Base-by-base conservation (phyloP, 92 coral and sea anemone genomes). In the Metridium senile region DNA sequence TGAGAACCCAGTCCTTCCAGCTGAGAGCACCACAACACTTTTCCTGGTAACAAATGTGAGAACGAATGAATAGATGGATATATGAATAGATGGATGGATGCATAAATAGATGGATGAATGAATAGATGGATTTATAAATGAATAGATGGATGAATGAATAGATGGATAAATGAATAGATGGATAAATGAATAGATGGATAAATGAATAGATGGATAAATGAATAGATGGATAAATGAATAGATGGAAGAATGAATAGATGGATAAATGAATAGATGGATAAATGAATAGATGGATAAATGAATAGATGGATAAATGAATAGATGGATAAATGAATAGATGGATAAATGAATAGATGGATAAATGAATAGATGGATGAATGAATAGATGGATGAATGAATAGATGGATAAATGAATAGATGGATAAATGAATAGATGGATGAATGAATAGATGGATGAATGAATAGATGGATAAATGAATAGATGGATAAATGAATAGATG, bases 1-100 rank as follows among this genome's bases (percentile, higher is more conserved):
- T 79, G 47, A 68, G n/a, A 29, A 43, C 59, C 84, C 84, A 79
- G 76, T 79, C 84, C 31, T 66, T 61, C 32, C 21, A 79, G 17
- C 56, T 29, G 25, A 69, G 0, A 11, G 47, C 84, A 9, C 84
- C 84, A 57, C 84, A 79, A 46, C 84, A 79, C 29, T 79, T 79
- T 31, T 79, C 76, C 84, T 79, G 58, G 26, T n/a, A 9, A 32
- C 13, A 1, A 33, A 32, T 10, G 72, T 3, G 17, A 29, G 72
- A 39, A 32, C 16, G 72, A n/a, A 32, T 10, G 72, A n/a, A 32
- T 26, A 46, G 51, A 32, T 26, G 72, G 22, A 32, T 10, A 20
- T n/a, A 67, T 10, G 72, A 39, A 67, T 10, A 20, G 51, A 32
- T 10, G 49, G 51, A 67, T 10, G 72, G 51, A 33, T 10, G 49